Percentiles rank a stretch among this genome's conserved stretches.
phyloP scores from a whole-genome alignment of 2,797 vertebrate species.

The Mustela erminea region DNA sequence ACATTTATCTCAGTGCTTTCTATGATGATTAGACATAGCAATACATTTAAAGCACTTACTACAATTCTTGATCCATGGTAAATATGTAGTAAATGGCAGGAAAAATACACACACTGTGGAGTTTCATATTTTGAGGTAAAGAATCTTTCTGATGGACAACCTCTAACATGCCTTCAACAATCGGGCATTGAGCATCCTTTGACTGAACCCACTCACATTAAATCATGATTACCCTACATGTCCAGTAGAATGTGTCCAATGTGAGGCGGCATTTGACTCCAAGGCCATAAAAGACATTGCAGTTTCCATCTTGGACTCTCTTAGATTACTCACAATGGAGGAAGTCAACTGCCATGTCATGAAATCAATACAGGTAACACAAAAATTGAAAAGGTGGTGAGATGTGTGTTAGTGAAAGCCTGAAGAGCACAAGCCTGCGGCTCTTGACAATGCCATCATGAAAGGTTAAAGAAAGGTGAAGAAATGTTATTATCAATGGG shows the following conservation, averaged over 20 bases:
- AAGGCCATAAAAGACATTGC: background rate
- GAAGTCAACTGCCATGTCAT: background rate
- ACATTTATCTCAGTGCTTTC: background rate
- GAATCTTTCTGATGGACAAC: background rate
- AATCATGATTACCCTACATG: background rate
- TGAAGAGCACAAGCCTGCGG: background rate
- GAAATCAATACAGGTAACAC: background rate
- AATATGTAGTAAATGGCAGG: background rate
- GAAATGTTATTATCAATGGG: background rate
- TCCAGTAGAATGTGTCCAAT: background rate
- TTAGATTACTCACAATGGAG: background rate
- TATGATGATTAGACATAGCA: background rate
- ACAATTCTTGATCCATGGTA: background rate
- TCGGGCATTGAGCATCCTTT: background rate
- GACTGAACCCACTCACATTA: background rate
- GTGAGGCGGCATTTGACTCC: background rate
- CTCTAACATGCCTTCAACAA: background rate
- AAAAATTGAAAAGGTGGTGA: background rate
- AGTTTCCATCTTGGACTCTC: background rate
- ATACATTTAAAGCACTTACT: background rate
- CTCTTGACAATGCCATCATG: background rate
- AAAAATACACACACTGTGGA: background rate
- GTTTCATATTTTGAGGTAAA: background rate
- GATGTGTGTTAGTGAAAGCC: background rate
- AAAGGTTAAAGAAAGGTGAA: background rate